These are phyloP conservation scores for Myrmecophaga tridactyla DNA, from an alignment of 2,113 vertebrate genomes.

Conservation along the genomic window DNA sequence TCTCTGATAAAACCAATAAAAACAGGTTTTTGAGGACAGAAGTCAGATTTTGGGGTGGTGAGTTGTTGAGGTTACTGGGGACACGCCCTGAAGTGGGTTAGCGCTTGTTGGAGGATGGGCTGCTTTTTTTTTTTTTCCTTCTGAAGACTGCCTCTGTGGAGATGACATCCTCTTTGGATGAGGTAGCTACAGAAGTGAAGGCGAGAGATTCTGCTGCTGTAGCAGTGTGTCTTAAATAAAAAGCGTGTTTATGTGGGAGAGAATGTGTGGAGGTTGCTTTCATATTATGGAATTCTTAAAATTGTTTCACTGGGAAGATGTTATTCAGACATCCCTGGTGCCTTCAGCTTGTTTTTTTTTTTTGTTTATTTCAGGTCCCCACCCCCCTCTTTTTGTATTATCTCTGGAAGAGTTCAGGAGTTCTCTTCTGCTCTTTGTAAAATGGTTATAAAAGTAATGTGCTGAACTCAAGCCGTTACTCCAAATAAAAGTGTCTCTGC, in stretches of 20 bases:
- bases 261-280: slow-evolving; percentile 63
- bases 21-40: background rate
- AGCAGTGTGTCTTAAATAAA: slow-evolving; percentile 46
- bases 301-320: slow-evolving; percentile 71
- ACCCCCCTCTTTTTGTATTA: slow-evolving; percentile 56
- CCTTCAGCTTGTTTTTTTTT: slow-evolving; percentile 55
- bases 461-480: background rate
- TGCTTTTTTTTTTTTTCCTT: background rate
- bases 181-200: background rate
- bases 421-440: slow-evolving; percentile 55
- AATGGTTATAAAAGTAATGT: slow-evolving; percentile 48
- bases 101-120: background rate
- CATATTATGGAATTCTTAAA: slow-evolving; percentile 70
- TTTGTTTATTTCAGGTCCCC: slow-evolving; percentile 61
- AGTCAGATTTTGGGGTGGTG: background rate
- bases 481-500: background rate
- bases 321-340: slow-evolving; percentile 66
- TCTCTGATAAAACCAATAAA: background rate
- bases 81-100: background rate
- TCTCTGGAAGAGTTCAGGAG: slow-evolving; percentile 34
- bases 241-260: slow-evolving; percentile 71
- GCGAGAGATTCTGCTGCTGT: background rate
- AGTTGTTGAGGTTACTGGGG: background rate
- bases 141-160: background rate
- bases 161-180: background rate